Evolutionary conservation across 2,888 invertebrate genomes (phyloP).

Genomic region (Drosophila kanekoi): DNA sequence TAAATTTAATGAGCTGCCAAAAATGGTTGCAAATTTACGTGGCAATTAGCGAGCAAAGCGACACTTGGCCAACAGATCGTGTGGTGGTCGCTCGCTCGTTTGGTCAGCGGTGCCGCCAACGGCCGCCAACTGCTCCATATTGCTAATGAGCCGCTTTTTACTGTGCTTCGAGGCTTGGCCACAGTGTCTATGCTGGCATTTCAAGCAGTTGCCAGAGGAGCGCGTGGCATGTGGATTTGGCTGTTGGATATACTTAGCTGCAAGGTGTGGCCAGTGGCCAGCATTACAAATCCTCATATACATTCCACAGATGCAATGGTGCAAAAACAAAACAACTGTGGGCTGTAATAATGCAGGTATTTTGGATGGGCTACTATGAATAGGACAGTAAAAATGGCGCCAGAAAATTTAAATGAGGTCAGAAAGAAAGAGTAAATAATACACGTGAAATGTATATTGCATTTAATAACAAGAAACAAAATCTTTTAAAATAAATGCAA

Average conservation of each 20-base stretch:
- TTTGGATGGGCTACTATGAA: not conserved
- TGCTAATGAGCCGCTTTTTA: constrained; percentile 62
- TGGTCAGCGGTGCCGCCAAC: constrained; percentile 3
- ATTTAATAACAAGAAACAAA: too few species aligned
- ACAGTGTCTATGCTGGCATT: constrained; percentile 21
- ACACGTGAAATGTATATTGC: too few species aligned
- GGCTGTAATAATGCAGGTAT: not conserved
- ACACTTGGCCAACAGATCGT: constrained; percentile 74
- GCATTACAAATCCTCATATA: constrained; percentile 3
- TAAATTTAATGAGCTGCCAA: constrained; percentile 83
- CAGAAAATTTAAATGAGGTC: too few species aligned
- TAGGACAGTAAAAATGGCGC: not conserved
- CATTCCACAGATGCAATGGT: not conserved
- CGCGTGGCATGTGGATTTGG: constrained; percentile 41
- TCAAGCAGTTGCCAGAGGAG: constrained; percentile 18
- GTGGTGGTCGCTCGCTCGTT: constrained; percentile 41
- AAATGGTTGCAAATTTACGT: constrained; percentile 82
- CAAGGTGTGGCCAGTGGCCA: constrained; percentile 43
- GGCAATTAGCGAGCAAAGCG: constrained; percentile 76
- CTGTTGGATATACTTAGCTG: not conserved
- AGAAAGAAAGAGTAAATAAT: not conserved
- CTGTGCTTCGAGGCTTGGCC: constrained; percentile 52
- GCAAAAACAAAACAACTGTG: not conserved
- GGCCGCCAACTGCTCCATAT: constrained; percentile 57
- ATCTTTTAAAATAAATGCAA: too few species aligned